These are phyloP conservation scores for Tenualosa thibaudeaui DNA, from an alignment of 2,797 vertebrate species.

Conservation along the genomic window DNA sequence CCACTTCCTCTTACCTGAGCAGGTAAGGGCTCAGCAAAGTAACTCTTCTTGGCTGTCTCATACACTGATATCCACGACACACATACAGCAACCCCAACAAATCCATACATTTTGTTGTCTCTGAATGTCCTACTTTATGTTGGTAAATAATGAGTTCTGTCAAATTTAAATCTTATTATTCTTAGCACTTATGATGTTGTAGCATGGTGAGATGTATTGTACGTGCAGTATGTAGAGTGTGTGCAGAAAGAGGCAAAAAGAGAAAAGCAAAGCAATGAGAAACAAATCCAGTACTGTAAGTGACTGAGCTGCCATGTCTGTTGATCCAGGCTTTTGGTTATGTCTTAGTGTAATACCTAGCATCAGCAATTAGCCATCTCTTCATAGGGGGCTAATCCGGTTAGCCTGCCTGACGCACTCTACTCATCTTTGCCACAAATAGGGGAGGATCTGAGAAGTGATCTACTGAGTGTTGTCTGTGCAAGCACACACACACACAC, in stretches of 20 bases:
- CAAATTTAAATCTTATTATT: not conserved
- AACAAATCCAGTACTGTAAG: not conserved
- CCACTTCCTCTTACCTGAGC: conserved; percentile 2
- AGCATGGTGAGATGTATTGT: not conserved
- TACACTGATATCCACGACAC: not conserved
- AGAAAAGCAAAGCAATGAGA: not conserved
- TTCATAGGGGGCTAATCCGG: conserved; percentile 15
- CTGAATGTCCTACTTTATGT: not conserved
- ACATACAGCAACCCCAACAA: not conserved
- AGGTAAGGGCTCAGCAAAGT: not conserved
- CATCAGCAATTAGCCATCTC: not conserved
- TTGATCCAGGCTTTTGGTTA: not conserved
- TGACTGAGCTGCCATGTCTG: not conserved
- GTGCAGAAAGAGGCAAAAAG: not conserved
- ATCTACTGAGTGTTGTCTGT: not conserved
- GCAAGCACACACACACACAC: not conserved
- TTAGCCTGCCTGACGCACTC: not conserved
- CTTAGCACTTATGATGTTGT: not conserved
- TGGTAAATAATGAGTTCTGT: not conserved
- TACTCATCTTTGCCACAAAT: not conserved
- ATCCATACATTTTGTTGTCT: not conserved
- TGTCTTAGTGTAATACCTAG: conserved; percentile 18
- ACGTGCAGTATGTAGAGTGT: not conserved
- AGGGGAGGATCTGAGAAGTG: not conserved
- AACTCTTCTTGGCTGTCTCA: not conserved